Percentiles rank a stretch among this genome's conserved stretches.
Evolutionary conservation across 2,888 invertebrate genomes (phyloP).

Genomic region (Acholoe squamosa): DNA sequence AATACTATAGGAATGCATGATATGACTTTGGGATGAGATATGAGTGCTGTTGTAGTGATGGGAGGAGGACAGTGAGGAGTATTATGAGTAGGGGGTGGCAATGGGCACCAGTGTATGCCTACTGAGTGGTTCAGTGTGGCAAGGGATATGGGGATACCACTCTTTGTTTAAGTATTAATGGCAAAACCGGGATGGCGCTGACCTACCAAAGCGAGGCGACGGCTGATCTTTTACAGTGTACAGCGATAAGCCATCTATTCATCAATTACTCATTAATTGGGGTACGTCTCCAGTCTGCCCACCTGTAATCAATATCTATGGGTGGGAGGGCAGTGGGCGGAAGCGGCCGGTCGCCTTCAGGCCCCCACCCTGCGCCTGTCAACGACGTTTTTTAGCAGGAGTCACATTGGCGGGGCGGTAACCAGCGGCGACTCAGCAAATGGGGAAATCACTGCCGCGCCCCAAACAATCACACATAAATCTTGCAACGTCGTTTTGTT

Average conservation of each 20-base stretch:
- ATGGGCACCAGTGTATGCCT: too few relatives aligned
- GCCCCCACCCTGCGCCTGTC: background rate
- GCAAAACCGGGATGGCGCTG: background rate
- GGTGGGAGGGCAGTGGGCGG: slow-evolving; percentile 35
- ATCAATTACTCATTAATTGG: slow-evolving; percentile 58
- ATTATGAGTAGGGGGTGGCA: too few relatives aligned
- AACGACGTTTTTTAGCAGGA: background rate
- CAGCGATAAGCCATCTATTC: slow-evolving; percentile 54
- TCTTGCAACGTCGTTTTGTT: slow-evolving; percentile 54
- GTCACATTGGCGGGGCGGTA: background rate
- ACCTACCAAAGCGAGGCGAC: background rate
- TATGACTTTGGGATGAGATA: too few relatives aligned
- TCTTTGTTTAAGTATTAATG: slow-evolving; percentile 56
- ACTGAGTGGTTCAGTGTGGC: background rate
- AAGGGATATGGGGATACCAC: background rate
- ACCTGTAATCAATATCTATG: slow-evolving; percentile 53
- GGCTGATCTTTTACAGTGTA: slow-evolving; percentile 25
- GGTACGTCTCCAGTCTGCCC: slow-evolving; percentile 31
- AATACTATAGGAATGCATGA: too few relatives aligned
- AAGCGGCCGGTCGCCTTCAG: background rate
- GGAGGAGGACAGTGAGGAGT: too few relatives aligned
- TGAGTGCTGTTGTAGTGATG: too few relatives aligned
- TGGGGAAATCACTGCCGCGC: background rate
- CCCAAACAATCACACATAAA: slow-evolving; percentile 53
- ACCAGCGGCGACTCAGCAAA: slow-evolving; percentile 22